Percentiles rank a stretch among this genome's conserved stretches.
These are phyloP conservation scores for Temnothorax ravouxi DNA, from an alignment of 2,888 invertebrate genomes.

Conservation along the genomic window DNA sequence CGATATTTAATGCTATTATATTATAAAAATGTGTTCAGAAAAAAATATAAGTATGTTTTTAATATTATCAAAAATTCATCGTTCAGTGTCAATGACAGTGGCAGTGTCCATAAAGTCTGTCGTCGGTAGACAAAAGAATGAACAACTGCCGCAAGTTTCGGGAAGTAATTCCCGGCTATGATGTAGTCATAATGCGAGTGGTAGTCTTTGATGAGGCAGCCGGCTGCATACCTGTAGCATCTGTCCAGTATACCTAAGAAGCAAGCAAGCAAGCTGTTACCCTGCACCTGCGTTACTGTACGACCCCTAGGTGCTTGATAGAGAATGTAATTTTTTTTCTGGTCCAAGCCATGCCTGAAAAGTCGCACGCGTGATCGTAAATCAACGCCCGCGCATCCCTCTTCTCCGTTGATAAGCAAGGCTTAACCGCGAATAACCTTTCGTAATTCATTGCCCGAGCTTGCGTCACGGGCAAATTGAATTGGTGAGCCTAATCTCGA, in stretches of 20 bases:
- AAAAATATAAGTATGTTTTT: background rate
- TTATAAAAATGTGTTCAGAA: background rate
- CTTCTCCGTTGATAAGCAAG: conserved; percentile 41
- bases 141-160: conserved; percentile 39
- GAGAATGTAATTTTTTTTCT: conserved; percentile 73
- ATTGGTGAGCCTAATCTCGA: conserved; percentile 57
- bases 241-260: conserved; percentile 68
- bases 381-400: conserved; percentile 73
- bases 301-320: conserved; percentile 69
- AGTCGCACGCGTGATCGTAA: conserved; percentile 74
- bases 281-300: conserved; percentile 69
- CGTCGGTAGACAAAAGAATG: conserved; percentile 28
- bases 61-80: background rate
- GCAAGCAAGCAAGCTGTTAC: conserved; percentile 71
- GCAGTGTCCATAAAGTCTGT: conserved; percentile 17
- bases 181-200: conserved; percentile 58
- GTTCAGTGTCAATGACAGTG: background rate
- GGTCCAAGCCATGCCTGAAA: conserved; percentile 68
- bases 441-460: conserved; percentile 49
- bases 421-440: conserved; percentile 60
- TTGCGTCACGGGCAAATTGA: conserved; percentile 66
- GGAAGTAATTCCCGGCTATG: conserved; percentile 42
- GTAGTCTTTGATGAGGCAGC: conserved; percentile 68
- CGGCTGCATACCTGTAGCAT: conserved; percentile 74
- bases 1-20: background rate